Evolutionary conservation across 2,113 vertebrate genomes (phyloP).

Genomic region (Trogon surrucura): DNA sequence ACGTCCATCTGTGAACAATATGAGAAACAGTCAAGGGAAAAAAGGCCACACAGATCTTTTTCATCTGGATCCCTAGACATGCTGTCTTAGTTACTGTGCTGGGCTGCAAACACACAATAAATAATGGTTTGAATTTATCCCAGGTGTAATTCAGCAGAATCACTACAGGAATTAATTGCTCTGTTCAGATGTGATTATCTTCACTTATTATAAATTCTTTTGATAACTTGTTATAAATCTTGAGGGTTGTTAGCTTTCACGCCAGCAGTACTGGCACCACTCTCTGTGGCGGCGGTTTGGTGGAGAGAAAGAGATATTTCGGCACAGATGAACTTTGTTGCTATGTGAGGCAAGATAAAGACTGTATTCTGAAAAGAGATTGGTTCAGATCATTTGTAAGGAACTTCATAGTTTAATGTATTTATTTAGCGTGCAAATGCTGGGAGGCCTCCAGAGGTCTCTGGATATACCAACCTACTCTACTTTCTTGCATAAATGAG

Average conservation of each 20-base stretch:
- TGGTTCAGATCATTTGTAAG: background rate
- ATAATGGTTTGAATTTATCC: constrained; percentile 33
- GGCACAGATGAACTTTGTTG: background rate
- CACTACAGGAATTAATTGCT: constrained; percentile 3
- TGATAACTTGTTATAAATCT: constrained; percentile 25
- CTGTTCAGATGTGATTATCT: background rate
- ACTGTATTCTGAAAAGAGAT: background rate
- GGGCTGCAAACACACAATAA: background rate
- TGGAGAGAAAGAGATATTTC: background rate
- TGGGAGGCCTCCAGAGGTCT: background rate
- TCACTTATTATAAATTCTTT: constrained; percentile 33
- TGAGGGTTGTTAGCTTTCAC: background rate
- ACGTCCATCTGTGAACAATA: background rate
- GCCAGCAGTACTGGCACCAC: background rate
- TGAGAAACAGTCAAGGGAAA: background rate
- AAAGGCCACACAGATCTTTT: background rate
- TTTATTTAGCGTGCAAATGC: background rate
- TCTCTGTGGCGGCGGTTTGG: background rate
- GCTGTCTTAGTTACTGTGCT: background rate
- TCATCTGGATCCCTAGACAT: background rate
- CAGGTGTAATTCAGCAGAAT: background rate
- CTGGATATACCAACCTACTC: background rate
- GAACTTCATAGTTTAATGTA: background rate
- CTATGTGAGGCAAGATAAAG: background rate
- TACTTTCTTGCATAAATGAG: background rate